A percentile compares a stretch with the other conserved stretches of the same genome.
Evolutionary conservation across 92 coral and sea anemone species (phyloP).

Genomic region (Montipora capitata): DNA sequence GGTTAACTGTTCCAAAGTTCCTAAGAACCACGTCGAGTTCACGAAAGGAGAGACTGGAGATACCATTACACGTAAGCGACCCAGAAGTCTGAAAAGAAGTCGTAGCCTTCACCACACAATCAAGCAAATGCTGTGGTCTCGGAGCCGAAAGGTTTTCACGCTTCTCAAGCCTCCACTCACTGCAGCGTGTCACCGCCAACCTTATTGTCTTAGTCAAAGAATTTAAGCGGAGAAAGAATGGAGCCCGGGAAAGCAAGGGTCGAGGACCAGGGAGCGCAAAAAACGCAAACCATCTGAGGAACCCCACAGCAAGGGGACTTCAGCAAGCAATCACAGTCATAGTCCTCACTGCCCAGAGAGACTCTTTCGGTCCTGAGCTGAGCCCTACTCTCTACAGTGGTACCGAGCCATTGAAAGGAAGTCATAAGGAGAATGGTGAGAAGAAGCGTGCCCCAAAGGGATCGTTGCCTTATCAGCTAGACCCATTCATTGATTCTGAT

Average conservation of each 20-base stretch:
- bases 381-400: constrained; percentile 9
- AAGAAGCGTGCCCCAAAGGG: too few species aligned
- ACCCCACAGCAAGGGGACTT: not conserved
- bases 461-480: too few species aligned
- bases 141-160: constrained; percentile 39
- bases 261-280: not conserved
- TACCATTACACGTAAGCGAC: constrained; percentile 7
- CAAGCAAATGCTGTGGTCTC: constrained; percentile 20
- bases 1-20: not conserved
- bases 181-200: constrained; percentile 46
- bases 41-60: constrained; percentile 6
- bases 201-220: constrained; percentile 25
- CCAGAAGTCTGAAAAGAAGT: constrained; percentile 20
- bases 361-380: constrained; percentile 8
- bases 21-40: not conserved
- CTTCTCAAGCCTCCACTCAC: constrained; percentile 32
- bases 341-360: constrained; percentile 31
- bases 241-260: not conserved
- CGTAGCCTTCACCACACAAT: constrained; percentile 10
- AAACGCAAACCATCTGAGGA: not conserved
- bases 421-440: too few species aligned
- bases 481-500: constrained; percentile 32
- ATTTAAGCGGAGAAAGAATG: not conserved
- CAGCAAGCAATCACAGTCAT: constrained; percentile 47
- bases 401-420: not conserved